A percentile compares a stretch with the other conserved stretches of the same genome.
phyloP scores from a whole-genome alignment of 1,140 invertebrate species.

The Drusus annulatus region DNA sequence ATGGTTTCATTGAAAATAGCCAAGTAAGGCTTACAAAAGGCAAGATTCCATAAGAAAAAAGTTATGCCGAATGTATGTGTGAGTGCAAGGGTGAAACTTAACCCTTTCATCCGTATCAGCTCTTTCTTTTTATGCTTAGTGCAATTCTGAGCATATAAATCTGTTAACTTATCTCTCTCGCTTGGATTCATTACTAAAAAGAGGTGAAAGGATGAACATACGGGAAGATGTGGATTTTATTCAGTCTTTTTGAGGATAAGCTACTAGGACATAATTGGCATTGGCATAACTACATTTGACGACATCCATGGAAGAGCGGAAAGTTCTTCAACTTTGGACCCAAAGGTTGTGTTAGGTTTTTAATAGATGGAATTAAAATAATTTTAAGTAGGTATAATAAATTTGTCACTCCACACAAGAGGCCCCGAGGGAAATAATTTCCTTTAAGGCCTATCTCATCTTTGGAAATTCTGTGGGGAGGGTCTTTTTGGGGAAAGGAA shows the following conservation, averaged over 20 bases:
- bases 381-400: too few species aligned
- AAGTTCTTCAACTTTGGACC: too few species aligned
- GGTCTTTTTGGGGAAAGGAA: too few species aligned
- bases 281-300: too few species aligned
- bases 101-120: slow-evolving; percentile 46
- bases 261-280: neutral
- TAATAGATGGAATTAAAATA: too few species aligned
- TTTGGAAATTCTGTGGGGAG: too few species aligned
- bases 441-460: too few species aligned
- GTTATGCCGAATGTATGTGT: slow-evolving; percentile 52
- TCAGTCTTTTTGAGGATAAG: neutral
- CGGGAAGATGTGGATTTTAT: neutral
- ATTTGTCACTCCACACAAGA: too few species aligned
- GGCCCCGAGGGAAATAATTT: too few species aligned
- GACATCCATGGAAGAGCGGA: too few species aligned
- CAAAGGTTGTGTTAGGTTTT: too few species aligned
- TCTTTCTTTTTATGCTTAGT: slow-evolving; percentile 47
- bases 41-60: slow-evolving; percentile 33
- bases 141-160: slow-evolving; percentile 40
- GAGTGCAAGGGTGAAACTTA: slow-evolving; percentile 45
- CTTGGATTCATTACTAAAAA: slow-evolving; percentile 5
- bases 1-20: too few species aligned
- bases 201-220: neutral
- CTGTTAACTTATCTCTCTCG: slow-evolving; percentile 13
- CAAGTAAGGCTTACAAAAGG: neutral